phyloP scores from a whole-genome alignment of 2,797 vertebrate species.

The Podarcis lilfordi region DNA sequence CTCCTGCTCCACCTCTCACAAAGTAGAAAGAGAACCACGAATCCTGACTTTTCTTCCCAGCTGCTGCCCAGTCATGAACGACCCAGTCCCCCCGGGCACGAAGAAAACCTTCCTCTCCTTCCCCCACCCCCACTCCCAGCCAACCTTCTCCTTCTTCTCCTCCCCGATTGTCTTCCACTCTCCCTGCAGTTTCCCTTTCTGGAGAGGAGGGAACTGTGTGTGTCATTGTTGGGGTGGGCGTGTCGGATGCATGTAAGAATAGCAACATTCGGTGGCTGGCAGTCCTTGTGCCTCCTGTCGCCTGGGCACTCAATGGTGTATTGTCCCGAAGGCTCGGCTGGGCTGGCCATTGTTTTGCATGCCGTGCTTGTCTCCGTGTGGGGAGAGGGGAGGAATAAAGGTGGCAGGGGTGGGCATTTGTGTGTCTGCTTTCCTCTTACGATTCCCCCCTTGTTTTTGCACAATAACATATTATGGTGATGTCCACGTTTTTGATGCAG shows the following conservation, averaged over 20 bases:
- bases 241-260: constrained; percentile 20
- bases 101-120: background rate
- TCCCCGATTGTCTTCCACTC: too few species aligned
- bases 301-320: constrained; percentile 43
- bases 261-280: constrained; percentile 43
- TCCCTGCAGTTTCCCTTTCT: background rate
- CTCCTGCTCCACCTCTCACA: background rate
- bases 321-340: constrained; percentile 35
- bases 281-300: constrained; percentile 46
- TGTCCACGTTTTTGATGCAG: background rate
- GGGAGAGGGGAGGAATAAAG: background rate
- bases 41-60: background rate
- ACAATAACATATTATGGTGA: background rate
- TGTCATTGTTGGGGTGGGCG: constrained; percentile 1
- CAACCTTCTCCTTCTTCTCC: background rate
- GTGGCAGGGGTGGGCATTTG: background rate
- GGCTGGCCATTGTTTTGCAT: constrained; percentile 35
- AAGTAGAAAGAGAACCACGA: background rate
- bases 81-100: background rate
- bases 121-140: too few species aligned
- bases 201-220: background rate
- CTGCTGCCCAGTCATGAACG: too few species aligned
- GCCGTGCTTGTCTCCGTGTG: constrained; percentile 26
- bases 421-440: background rate
- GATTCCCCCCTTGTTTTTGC: background rate